Evolutionary conservation across 2,797 vertebrate species (phyloP), one percentile per base, ranked within the genome.

Genomic region (Cygnus olor): DNA sequence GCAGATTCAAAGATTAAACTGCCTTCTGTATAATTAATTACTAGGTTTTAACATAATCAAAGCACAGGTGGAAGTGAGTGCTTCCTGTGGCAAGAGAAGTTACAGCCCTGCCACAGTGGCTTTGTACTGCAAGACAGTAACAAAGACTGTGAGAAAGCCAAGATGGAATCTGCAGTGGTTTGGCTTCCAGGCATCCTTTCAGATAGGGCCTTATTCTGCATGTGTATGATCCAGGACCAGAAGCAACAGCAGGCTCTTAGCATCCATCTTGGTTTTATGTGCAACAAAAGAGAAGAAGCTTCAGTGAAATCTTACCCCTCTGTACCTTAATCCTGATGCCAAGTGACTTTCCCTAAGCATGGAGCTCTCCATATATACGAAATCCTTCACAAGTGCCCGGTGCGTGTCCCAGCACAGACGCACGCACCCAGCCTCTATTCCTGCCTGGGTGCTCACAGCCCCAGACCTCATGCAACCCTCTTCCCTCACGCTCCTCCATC

Each of bases 171-270:
- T 90, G 13, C 10, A 69, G 65, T 63, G 83, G 32, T 82, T 94
- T 95, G 66, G 51, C 73, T 91, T 87, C 85, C 84, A 82, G 66
- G 80, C 38, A 28, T 89, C 86, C 54, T 84, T 93, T 92, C 76
- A 90, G 74, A 69, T 28, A 54, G 4, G n/a, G 38, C 42, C 38
- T 80, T 68, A 49, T 65, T 84, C 79, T 60, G 66, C 36, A 78
- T 38, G n/a, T 90, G 71, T 8, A 51, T 32, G 70, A 80, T 47
- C 65, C 69, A 72, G 54, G 54, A 83, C 27, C 76, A 91, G 54
- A 80, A 88, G 54, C 61, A 94, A 57, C 32, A 69, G 70, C 69
- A 90, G 88, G 13, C 25, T 88, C 76, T 73, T 30, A 38, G n/a
- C 56, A 80, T 83, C 56, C 34, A 45, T 73, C 15, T 34, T 2